A percentile compares a stretch with the other conserved stretches of the same genome.
phyloP scores from a whole-genome alignment of 2,797 vertebrate genomes.

The Sarcophilus harrisii region DNA sequence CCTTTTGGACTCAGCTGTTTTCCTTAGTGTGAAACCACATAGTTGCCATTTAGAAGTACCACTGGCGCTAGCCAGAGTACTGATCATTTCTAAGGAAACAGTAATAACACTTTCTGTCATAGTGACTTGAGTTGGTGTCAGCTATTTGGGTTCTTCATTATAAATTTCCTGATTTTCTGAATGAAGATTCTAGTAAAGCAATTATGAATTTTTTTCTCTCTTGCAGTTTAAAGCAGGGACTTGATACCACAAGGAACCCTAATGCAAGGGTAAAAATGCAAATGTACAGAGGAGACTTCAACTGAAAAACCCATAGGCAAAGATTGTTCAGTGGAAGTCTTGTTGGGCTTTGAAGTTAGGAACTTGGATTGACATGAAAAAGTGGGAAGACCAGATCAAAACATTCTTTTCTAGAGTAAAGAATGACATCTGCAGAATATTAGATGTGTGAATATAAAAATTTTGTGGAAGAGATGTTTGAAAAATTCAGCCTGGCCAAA shows the following conservation, averaged over 20 bases:
- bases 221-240: not conserved
- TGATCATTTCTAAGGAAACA: not conserved
- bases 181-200: not conserved
- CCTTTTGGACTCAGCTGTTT: not conserved
- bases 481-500: not conserved
- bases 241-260: not conserved
- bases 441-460: constrained; percentile 25
- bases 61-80: not conserved
- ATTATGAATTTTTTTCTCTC: not conserved
- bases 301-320: not conserved
- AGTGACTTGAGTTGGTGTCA: not conserved
- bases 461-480: not conserved
- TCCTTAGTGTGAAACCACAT: not conserved
- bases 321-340: not conserved
- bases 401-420: not conserved
- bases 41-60: not conserved
- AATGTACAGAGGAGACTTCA: not conserved
- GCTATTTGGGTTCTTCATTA: not conserved
- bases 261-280: not conserved
- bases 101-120: not conserved
- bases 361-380: not conserved
- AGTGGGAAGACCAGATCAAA: not conserved
- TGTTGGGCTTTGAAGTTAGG: not conserved
- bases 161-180: not conserved
- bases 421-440: not conserved